Base-by-base conservation (phyloP, 2,888 invertebrate genomes). In the Busseola fusca region DNA sequence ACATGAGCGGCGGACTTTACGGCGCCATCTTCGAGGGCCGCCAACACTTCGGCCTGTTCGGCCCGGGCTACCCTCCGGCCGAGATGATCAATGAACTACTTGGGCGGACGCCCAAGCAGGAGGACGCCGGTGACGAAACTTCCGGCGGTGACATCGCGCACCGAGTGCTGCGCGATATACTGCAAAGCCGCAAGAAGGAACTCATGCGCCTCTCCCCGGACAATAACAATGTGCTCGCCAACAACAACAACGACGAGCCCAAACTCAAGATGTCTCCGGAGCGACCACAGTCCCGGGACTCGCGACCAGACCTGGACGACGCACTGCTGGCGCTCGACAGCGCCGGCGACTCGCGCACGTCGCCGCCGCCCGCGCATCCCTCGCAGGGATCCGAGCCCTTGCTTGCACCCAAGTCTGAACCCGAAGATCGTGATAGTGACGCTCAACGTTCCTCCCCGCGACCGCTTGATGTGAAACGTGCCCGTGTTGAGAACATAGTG, bases 401-500 rank as follows among this genome's bases (percentile, higher is more conserved):
- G 88, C 96, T 96, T 84, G 96, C 96, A 86, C 96, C 97, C 87
- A 97, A 97, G 91, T 96, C 97, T 84, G 97, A 97, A 90, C 96
- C 97, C 74, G 97, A 97, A 88, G 96, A 96, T 87, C 94, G 94
- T 84, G 96, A 96, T 85, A 95, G 96, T 91, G 96, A 96, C 89
- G 96, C 96, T 86, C 97, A 97, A 82, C 94, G 96, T 72, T 93
- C 95, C 67, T 95, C 95, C 45, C 95, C 96, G 86, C 92, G 94
- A 78, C 97, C 97, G 84, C 96, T 97, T 81, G 98, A 98, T 92
- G 97, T 98, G 89, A 99, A 99, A 94, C 97, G 98, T 87, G 98
- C 98, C 58, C 97, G 99, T 85, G 98, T 99, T 82, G 99, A 99
- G 95, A 98, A 98, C 93, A 99, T 99, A 88, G 98, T 99, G 87